A percentile compares a stretch with the other conserved stretches of the same genome.
Evolutionary conservation across 2,113 vertebrate species (phyloP).

Genomic region (Glaucidium brasilianum): DNA sequence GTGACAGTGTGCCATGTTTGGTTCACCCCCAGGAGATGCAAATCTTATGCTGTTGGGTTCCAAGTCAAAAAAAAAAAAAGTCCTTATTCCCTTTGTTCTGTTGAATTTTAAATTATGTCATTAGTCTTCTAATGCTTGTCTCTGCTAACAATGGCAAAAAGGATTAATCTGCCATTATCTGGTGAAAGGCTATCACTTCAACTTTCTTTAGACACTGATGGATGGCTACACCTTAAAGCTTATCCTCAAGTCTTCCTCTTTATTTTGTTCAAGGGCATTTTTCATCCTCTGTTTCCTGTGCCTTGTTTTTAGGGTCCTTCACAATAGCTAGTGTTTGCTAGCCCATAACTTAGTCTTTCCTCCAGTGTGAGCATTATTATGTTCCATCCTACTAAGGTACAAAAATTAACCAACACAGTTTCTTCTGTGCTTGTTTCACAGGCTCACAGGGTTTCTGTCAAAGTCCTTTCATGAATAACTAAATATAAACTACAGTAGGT

Average conservation of each 20-base stretch:
- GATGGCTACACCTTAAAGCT: not conserved
- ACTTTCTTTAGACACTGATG: not conserved
- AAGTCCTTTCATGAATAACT: slow-evolving; percentile 11
- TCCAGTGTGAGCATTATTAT: not conserved
- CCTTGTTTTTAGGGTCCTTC: not conserved
- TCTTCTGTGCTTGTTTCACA: not conserved
- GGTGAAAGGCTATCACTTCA: not conserved
- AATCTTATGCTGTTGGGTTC: not conserved
- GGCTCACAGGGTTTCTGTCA: not conserved
- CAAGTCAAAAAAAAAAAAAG: not conserved
- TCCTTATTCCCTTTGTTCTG: not conserved
- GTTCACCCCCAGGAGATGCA: not conserved
- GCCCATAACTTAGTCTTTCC: not conserved
- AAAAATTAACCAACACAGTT: not conserved
- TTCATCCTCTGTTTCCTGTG: not conserved
- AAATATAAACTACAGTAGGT: slow-evolving; percentile 17
- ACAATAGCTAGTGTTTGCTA: not conserved
- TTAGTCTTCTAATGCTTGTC: not conserved
- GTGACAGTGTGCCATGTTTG: not conserved
- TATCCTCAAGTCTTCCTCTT: not conserved
- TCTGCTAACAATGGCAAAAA: not conserved
- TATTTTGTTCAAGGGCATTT: not conserved
- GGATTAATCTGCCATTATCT: not conserved
- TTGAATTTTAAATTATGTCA: not conserved
- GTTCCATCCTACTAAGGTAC: not conserved